A percentile compares a stretch with the other conserved stretches of the same genome.
These are phyloP conservation scores for Albula goreensis DNA, from an alignment of 2,113 vertebrate species.

Conservation along the genomic window DNA sequence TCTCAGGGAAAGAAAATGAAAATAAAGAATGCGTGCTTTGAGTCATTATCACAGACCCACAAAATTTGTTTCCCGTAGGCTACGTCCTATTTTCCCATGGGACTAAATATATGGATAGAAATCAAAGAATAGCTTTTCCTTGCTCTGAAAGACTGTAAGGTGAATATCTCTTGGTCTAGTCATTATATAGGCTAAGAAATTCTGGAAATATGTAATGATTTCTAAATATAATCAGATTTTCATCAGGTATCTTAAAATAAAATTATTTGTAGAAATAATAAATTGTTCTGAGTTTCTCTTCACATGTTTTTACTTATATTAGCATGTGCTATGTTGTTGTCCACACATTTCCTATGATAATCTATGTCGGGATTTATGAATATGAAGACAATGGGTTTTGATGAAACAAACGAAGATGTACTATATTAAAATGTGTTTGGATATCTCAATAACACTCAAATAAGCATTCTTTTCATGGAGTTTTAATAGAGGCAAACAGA, in stretches of 20 bases:
- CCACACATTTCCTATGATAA: not conserved
- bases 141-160: not conserved
- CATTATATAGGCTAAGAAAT: not conserved
- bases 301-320: not conserved
- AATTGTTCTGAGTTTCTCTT: too few relatives aligned
- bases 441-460: not conserved
- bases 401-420: not conserved
- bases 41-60: not conserved
- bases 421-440: not conserved
- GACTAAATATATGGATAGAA: too few relatives aligned
- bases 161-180: not conserved
- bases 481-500: not conserved
- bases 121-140: too few relatives aligned
- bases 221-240: not conserved
- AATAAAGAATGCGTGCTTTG: not conserved
- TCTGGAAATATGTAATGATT: not conserved
- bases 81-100: not conserved
- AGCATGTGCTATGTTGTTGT: not conserved
- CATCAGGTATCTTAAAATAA: not conserved
- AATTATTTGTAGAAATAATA: too few relatives aligned
- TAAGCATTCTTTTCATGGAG: not conserved
- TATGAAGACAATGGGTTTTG: not conserved
- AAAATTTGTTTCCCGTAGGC: not conserved
- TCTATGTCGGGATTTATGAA: not conserved
- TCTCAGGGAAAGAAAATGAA: not conserved